phyloP scores from a whole-genome alignment of 1,140 invertebrate species.

The Medauroidea extradentata region DNA sequence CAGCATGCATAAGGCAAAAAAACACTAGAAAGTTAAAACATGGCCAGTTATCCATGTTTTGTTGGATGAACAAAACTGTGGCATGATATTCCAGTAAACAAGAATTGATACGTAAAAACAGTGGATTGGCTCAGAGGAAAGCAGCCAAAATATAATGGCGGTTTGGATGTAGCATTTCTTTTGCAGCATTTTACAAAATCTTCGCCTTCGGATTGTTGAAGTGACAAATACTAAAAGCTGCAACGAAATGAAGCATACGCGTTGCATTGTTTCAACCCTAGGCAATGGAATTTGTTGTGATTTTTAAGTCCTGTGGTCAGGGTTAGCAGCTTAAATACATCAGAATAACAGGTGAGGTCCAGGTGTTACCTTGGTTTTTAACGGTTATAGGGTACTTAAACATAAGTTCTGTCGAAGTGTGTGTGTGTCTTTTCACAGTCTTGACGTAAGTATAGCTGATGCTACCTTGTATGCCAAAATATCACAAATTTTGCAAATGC shows the following conservation, averaged over 20 bases:
- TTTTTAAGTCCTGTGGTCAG: background rate
- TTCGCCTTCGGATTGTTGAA: background rate
- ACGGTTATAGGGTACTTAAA: too few relatives aligned
- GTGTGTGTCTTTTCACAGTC: too few relatives aligned
- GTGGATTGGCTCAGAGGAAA: constrained; percentile 8
- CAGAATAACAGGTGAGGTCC: constrained; percentile 13
- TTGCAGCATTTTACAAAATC: constrained; percentile 13
- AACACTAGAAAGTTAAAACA: constrained; percentile 9
- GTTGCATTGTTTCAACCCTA: background rate
- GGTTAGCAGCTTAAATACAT: constrained; percentile 4
- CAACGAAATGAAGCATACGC: background rate
- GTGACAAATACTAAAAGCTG: background rate
- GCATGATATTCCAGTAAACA: constrained; percentile 4
- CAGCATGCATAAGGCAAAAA: constrained; percentile 17
- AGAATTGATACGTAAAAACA: constrained; percentile 1
- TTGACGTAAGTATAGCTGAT: too few relatives aligned
- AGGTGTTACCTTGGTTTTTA: constrained; percentile 13
- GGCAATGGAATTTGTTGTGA: background rate
- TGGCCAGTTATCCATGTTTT: constrained; percentile 14
- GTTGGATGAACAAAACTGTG: constrained; percentile 16
- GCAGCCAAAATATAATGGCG: too few relatives aligned
- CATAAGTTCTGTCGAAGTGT: too few relatives aligned
- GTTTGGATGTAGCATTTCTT: constrained; percentile 14
- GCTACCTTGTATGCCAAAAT: too few relatives aligned
- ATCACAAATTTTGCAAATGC: too few relatives aligned